A percentile compares a stretch with the other conserved stretches of the same genome.
Evolutionary conservation across 2,113 vertebrate genomes (phyloP).

Genomic region (Procavia capensis): DNA sequence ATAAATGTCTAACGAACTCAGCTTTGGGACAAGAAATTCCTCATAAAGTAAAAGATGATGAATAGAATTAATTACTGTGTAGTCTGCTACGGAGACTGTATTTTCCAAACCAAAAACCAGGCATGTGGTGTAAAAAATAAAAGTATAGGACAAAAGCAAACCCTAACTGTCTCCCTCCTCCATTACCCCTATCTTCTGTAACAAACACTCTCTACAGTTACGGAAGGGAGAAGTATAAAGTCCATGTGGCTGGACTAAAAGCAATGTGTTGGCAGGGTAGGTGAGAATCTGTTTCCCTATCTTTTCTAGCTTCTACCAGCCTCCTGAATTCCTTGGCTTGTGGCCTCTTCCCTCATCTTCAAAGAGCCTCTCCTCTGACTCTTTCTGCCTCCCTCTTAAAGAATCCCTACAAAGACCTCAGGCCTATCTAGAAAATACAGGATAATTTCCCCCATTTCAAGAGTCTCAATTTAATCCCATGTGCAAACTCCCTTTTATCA

Average conservation of each 20-base stretch:
- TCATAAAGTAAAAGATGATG: neutral
- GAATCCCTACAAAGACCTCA: neutral
- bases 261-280: neutral
- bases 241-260: neutral
- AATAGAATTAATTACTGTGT: neutral
- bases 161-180: accelerated
- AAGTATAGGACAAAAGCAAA: neutral
- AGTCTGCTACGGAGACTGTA: neutral
- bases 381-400: neutral
- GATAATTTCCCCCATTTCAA: neutral
- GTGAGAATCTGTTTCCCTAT: too few relatives aligned
- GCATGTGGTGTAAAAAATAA: neutral
- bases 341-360: too few relatives aligned
- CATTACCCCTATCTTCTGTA: neutral
- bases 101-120: neutral
- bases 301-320: neutral
- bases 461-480: neutral
- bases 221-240: neutral
- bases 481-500: too few relatives aligned
- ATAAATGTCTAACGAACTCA: neutral
- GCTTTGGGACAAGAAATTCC: neutral
- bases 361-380: neutral
- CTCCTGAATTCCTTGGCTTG: neutral
- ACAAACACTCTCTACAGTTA: neutral
- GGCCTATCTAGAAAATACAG: neutral